Evolutionary conservation across 1,140 invertebrate species (phyloP), one percentile per base, ranked within the genome.

Genomic region (Bombyx mandarina): DNA sequence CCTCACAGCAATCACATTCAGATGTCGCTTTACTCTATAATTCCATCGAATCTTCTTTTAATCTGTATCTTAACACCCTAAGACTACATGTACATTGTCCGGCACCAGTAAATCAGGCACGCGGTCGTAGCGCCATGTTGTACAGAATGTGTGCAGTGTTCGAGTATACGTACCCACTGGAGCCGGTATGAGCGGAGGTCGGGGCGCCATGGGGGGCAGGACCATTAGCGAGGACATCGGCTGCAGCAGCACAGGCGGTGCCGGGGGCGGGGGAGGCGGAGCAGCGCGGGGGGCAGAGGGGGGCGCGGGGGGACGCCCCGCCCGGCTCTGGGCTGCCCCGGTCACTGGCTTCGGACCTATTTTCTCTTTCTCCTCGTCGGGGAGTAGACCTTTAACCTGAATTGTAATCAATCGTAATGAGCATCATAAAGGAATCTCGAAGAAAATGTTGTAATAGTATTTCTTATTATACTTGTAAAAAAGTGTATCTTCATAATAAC

Each of bases 351-450:
- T 95, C 0, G 94, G 93, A 6, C 94, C 94, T 65, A 96, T 96
- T 72, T 95, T 96, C 63, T 98, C 97, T 69, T 98, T 98, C 71
- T 98, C 96, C 77, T 98, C 96, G 78, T 98, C 96, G 0, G 95
- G 95, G 57, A 99, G 82, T 6, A 98, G 88, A 8, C 97, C 97
- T 85, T 99, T 98, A 0, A 96, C 92, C 80, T 83, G 65, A 26
- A n/a, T 52, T 26, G 9, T 43, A 54, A 43, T 10, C 0, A 52
- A 26, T 58, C 44, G 52, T 26, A 45, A 54, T 43, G 43, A 52
- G 47, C 1, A 18, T 18, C 12, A 0, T 18, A 18, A 18, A 18
- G 0, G 12, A 18, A 1, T 18, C 1, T 47, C 10, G 52, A 8
- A 43, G 53, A 12, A 8, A 48, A 18, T 4, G 18, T n/a, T 56